Conservation (phyloP, 1,140 invertebrate species). For the Phocides pigmalion region DNA sequence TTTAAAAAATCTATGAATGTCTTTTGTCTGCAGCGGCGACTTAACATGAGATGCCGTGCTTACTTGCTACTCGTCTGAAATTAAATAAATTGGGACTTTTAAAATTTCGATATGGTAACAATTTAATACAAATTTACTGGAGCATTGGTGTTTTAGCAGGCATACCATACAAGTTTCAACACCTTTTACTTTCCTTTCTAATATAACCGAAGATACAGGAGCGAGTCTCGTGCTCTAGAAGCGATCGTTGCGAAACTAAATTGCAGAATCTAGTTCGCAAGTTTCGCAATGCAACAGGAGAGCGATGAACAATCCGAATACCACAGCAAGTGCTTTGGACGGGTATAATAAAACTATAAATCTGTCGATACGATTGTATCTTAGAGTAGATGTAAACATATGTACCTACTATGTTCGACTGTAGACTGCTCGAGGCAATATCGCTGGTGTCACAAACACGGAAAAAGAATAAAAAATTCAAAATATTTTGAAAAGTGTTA, state of each 20-base stretch:
- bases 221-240: not conserved
- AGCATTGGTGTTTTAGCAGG: too few relatives aligned
- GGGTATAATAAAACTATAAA: not conserved
- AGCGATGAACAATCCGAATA: constrained; percentile 20
- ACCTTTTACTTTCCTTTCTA: not conserved
- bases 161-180: not conserved
- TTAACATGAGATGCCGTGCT: too few relatives aligned
- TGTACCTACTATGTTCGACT: not conserved
- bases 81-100: too few relatives aligned
- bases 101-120: too few relatives aligned
- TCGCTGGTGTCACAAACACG: not conserved
- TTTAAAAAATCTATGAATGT: too few relatives aligned
- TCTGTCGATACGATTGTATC: not conserved
- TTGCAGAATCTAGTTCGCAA: constrained; percentile 22
- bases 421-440: too few relatives aligned
- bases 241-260: constrained; percentile 7
- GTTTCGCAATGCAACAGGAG: constrained; percentile 18
- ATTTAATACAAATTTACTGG: too few relatives aligned
- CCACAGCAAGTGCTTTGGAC: constrained; percentile 1
- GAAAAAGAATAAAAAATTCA: too few relatives aligned
- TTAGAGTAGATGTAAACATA: too few relatives aligned
- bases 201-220: constrained; percentile 12
- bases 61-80: too few relatives aligned
- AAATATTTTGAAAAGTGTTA: too few relatives aligned
- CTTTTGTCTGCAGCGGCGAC: too few relatives aligned